Conservation (phyloP, 2,888 invertebrate species). For the Sepiola atlantica region DNA sequence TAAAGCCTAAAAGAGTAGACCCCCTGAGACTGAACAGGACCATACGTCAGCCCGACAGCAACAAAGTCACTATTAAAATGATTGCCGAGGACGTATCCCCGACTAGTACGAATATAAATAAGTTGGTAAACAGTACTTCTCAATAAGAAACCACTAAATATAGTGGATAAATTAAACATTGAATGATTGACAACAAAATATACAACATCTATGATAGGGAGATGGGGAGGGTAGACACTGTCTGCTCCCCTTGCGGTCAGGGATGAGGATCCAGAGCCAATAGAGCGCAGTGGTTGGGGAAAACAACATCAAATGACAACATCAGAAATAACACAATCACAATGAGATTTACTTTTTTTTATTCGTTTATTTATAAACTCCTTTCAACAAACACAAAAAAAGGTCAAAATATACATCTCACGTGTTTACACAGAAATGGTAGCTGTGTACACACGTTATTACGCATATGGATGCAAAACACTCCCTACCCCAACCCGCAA, state of each 20-base stretch:
- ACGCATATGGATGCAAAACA: background rate
- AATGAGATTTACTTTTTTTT: conserved; percentile 16
- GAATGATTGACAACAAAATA: background rate
- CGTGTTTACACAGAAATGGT: background rate
- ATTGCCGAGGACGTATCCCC: too few relatives aligned
- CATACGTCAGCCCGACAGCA: too few relatives aligned
- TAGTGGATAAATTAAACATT: background rate
- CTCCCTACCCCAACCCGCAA: background rate
- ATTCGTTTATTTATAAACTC: background rate
- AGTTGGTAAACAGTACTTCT: background rate
- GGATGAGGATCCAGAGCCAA: too few relatives aligned
- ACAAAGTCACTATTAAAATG: too few relatives aligned
- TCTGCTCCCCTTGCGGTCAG: too few relatives aligned
- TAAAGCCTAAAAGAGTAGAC: too few relatives aligned
- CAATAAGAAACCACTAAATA: background rate
- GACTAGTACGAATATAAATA: too few relatives aligned
- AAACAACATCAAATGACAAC: background rate
- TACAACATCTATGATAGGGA: background rate
- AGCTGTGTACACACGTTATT: background rate
- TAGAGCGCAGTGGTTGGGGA: background rate
- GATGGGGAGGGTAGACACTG: too few relatives aligned
- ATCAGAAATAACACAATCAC: background rate
- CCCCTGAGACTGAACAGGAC: too few relatives aligned
- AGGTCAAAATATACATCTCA: background rate
- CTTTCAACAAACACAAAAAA: background rate